Percentiles rank a stretch among this genome's conserved stretches.
Conservation (phyloP, 2,797 vertebrate species). For the Lates japonicus region DNA sequence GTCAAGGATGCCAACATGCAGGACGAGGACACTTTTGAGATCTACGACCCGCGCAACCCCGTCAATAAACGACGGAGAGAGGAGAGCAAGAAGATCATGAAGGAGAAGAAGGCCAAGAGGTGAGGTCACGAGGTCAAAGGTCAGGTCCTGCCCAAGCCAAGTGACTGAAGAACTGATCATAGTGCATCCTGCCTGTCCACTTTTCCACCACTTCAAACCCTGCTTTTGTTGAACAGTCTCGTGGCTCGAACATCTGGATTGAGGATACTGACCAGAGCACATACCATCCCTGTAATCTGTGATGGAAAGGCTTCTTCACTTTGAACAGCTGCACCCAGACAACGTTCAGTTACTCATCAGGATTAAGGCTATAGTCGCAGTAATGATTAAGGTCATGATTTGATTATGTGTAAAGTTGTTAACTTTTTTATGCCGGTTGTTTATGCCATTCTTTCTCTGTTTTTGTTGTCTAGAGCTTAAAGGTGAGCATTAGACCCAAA, state of each 20-base stretch:
- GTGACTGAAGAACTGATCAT: constrained; percentile 32
- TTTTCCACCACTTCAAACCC: constrained; percentile 48
- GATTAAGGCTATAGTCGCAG: constrained; percentile 2
- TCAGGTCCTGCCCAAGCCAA: constrained; percentile 13
- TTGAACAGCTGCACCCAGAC: constrained; percentile 41
- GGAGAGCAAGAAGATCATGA: constrained; percentile 98
- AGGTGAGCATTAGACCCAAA: not conserved
- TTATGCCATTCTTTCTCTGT: not conserved
- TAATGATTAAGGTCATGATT: not conserved
- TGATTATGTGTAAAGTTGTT: constrained; percentile 9
- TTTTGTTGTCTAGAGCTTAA: constrained; percentile 3
- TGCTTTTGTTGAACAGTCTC: constrained; percentile 15
- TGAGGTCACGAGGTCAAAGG: constrained; percentile 76
- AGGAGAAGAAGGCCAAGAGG: constrained; percentile 95
- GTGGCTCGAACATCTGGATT: constrained; percentile 67
- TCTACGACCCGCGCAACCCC: constrained; percentile 98
- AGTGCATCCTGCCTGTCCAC: constrained; percentile 29
- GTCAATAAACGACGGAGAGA: constrained; percentile 96
- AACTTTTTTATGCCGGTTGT: constrained; percentile 9
- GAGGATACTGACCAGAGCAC: constrained; percentile 46
- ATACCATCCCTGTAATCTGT: constrained; percentile 50
- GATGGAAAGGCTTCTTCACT: constrained; percentile 45
- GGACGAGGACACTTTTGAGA: constrained; percentile 98
- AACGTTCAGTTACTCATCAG: constrained; percentile 11
- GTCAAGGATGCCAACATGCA: constrained; percentile 98